Conservation (phyloP, 2,113 vertebrate genomes). For the Formicarius rufipectus region DNA sequence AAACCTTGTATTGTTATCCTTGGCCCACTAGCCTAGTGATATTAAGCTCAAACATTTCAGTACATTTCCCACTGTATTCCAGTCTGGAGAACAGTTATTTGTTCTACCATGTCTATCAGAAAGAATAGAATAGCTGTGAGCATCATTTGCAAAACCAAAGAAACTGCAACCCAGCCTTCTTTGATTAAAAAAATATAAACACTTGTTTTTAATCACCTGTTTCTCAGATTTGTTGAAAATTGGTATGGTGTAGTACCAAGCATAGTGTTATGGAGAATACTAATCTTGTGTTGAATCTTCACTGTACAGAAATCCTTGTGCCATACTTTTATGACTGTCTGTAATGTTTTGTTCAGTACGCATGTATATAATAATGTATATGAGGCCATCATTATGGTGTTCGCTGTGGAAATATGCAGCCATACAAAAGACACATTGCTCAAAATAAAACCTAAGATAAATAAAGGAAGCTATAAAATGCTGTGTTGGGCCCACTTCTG, state of each 20-base stretch:
- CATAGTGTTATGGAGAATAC: background rate
- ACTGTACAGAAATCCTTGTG: background rate
- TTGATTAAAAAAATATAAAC: background rate
- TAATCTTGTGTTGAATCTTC: background rate
- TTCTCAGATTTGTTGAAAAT: background rate
- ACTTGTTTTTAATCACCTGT: background rate
- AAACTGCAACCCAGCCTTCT: background rate
- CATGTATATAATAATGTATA: constrained; percentile 19
- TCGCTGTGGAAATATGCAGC: constrained; percentile 39
- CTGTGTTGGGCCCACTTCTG: constrained; percentile 5
- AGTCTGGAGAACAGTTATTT: background rate
- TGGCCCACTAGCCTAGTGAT: background rate
- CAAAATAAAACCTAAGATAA: constrained; percentile 66
- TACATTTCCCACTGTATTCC: background rate
- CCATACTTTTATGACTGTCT: background rate
- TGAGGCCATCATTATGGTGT: background rate
- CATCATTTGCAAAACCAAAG: background rate
- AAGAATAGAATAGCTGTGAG: background rate
- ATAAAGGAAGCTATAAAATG: constrained; percentile 66
- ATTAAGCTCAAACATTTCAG: background rate
- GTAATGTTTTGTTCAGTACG: background rate
- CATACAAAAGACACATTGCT: constrained; percentile 42
- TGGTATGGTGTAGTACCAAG: background rate
- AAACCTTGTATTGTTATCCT: background rate
- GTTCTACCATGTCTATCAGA: background rate